Conservation (phyloP, 2,888 invertebrate genomes). For the Epinotia brunnichana region DNA sequence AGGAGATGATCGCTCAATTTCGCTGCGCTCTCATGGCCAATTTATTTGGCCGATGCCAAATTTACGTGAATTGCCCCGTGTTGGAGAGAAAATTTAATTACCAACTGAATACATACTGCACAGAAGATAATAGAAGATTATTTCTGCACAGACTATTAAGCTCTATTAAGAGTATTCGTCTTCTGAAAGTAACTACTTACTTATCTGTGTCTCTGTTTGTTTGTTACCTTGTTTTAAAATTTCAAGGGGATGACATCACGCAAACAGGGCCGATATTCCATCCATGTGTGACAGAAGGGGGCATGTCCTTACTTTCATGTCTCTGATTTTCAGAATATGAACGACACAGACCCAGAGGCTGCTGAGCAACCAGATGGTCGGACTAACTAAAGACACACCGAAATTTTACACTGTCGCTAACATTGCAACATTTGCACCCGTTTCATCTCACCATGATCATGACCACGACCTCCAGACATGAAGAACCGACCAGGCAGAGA, state of each 20-base stretch:
- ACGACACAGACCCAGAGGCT: too few relatives aligned
- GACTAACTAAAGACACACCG: too few relatives aligned
- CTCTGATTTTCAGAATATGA: not conserved
- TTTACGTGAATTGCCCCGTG: slow-evolving; percentile 23
- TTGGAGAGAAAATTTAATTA: not conserved
- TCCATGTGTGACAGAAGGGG: not conserved
- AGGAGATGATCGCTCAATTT: slow-evolving; percentile 61
- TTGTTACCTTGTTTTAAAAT: not conserved
- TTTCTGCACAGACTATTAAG: not conserved
- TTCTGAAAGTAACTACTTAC: too few relatives aligned
- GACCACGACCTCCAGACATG: too few relatives aligned
- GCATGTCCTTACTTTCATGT: not conserved
- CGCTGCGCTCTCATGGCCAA: slow-evolving; percentile 40
- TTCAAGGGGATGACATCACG: not conserved
- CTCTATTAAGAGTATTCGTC: too few relatives aligned
- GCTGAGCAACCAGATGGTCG: too few relatives aligned
- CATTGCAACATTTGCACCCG: too few relatives aligned
- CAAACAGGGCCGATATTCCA: not conserved
- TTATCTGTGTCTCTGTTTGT: too few relatives aligned
- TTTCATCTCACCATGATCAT: too few relatives aligned
- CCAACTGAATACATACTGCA: not conserved
- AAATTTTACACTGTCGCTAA: too few relatives aligned
- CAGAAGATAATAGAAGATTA: not conserved
- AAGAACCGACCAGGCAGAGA: too few relatives aligned
- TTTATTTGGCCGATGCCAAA: slow-evolving; percentile 29